Percentiles rank a stretch among this genome's conserved stretches.
Conservation (phyloP, 2,113 vertebrate species). For the Tupaia tana region DNA sequence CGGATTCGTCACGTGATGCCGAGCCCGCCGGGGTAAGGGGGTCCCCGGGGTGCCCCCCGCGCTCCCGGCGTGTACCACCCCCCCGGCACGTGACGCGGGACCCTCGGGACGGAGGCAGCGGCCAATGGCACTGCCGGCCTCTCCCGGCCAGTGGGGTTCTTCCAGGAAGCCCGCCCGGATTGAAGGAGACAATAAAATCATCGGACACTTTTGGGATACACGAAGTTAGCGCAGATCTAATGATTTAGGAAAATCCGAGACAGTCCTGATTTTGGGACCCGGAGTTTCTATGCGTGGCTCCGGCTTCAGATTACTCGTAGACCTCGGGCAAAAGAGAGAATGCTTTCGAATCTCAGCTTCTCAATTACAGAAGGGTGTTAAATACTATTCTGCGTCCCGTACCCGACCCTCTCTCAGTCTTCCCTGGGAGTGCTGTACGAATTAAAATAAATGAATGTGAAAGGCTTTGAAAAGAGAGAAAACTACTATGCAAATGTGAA, state of each 20-base stretch:
- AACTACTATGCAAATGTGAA: not conserved
- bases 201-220: not conserved
- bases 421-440: not conserved
- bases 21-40: not conserved
- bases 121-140: not conserved
- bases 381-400: not conserved
- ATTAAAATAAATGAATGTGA: conserved; percentile 13
- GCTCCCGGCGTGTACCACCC: no score
- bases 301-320: not conserved
- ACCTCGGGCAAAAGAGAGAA: not conserved
- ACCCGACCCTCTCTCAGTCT: not conserved
- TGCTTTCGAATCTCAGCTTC: not conserved
- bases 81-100: not conserved
- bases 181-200: not conserved
- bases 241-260: not conserved
- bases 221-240: not conserved
- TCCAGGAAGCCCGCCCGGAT: conserved; percentile 20
- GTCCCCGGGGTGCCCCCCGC: not conserved
- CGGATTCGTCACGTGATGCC: conserved; percentile 48
- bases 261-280: not conserved
- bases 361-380: not conserved
- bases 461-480: not conserved
- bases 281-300: not conserved
- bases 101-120: not conserved
- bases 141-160: not conserved